Conservation (phyloP, 2,797 vertebrate genomes). For the Thamnophis elegans region DNA sequence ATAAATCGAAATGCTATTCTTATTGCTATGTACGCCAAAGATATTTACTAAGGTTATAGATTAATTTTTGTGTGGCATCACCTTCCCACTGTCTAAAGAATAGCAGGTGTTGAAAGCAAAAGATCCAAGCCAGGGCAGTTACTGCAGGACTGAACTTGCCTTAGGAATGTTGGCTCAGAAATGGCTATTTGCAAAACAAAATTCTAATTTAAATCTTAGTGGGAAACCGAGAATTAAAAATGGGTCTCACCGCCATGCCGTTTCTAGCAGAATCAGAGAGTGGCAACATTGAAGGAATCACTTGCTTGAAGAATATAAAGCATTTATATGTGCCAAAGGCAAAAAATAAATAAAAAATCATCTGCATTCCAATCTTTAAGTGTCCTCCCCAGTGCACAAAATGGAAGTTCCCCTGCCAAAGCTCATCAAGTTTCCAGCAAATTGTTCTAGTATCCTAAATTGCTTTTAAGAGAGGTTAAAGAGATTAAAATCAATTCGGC, state of each 20-base stretch:
- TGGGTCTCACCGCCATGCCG: constrained; percentile 2
- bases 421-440: background rate
- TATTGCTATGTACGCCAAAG: background rate
- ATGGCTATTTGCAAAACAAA: constrained; percentile 38
- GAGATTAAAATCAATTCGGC: background rate
- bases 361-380: background rate
- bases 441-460: background rate
- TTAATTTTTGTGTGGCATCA: constrained; percentile 33
- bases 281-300: background rate
- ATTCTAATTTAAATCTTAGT: constrained; percentile 43
- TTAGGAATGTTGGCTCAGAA: constrained; percentile 23
- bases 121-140: constrained; percentile 33
- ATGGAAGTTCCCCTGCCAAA: background rate
- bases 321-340: background rate
- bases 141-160: constrained; percentile 37
- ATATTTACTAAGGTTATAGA: constrained; percentile 46
- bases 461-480: background rate
- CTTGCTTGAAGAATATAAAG: background rate
- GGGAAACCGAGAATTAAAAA: constrained; percentile 49
- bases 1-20: background rate
- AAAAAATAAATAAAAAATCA: background rate
- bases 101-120: constrained; percentile 33
- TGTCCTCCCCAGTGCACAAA: background rate
- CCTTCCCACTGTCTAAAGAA: constrained; percentile 31
- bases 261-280: constrained; percentile 28